Percentiles rank a stretch among this genome's conserved stretches.
Evolutionary conservation across 2,113 vertebrate species (phyloP).

Genomic region (Speoplatyrhinus poulsoni): DNA sequence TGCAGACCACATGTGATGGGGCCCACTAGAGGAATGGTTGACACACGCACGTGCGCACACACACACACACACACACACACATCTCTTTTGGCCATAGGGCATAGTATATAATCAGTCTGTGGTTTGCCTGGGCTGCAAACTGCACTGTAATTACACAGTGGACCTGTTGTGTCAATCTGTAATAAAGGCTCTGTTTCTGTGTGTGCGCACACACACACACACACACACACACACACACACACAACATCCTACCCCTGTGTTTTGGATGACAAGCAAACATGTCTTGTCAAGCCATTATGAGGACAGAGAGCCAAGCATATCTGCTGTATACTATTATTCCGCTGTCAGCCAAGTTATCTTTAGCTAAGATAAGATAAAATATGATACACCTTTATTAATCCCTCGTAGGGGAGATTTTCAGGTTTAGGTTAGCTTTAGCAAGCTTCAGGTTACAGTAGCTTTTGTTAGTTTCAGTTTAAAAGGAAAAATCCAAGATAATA

Average conservation of each 20-base stretch:
- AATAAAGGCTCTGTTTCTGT: slow-evolving; percentile 51
- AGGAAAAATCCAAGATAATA: too few relatives aligned
- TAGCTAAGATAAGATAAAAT: too few relatives aligned
- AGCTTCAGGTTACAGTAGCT: too few relatives aligned
- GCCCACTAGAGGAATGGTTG: slow-evolving; percentile 17
- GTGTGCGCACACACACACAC: background rate
- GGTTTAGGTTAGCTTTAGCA: too few relatives aligned
- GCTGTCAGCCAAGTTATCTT: too few relatives aligned
- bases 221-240: slow-evolving; percentile 14
- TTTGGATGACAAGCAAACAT: background rate
- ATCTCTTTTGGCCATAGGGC: slow-evolving; percentile 11
- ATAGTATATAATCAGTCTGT: slow-evolving; percentile 48
- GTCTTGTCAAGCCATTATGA: background rate
- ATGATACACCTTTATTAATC: too few relatives aligned
- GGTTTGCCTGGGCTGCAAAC: slow-evolving; percentile 29
- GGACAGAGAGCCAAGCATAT: too few relatives aligned
- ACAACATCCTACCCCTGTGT: slow-evolving; percentile 1
- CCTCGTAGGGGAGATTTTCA: too few relatives aligned
- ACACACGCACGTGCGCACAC: slow-evolving; percentile 8
- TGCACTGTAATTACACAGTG: slow-evolving; percentile 51
- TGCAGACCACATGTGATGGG: slow-evolving; percentile 59
- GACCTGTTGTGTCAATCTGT: slow-evolving; percentile 45
- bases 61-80: slow-evolving; percentile 8
- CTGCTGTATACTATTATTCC: too few relatives aligned
- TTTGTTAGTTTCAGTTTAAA: too few relatives aligned